phyloP scores from a whole-genome alignment of 2,797 vertebrate species.

The Staurois parvus region DNA sequence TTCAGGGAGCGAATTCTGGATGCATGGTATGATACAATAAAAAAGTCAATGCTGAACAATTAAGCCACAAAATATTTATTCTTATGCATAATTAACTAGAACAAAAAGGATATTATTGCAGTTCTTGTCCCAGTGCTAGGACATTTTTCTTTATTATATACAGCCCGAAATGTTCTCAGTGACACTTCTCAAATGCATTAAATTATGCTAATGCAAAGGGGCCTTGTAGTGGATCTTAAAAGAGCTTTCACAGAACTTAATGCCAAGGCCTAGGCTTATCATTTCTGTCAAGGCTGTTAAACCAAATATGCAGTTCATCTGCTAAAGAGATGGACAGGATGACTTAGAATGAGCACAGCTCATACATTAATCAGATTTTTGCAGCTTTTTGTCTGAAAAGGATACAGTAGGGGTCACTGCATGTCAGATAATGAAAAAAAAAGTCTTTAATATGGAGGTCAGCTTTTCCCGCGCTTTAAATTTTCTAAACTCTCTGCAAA shows the following conservation, averaged over 20 bases:
- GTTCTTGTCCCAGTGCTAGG: neutral
- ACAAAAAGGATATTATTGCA: constrained; percentile 19
- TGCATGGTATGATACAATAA: neutral
- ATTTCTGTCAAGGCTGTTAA: constrained; percentile 50
- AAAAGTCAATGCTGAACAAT: constrained; percentile 1
- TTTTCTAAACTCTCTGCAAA: constrained; percentile 8
- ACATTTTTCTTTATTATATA: constrained; percentile 36
- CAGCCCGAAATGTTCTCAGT: constrained; percentile 11
- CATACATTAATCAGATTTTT: constrained; percentile 52
- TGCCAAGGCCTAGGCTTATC: constrained; percentile 28
- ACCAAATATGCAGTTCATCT: constrained; percentile 45
- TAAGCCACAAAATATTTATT: neutral
- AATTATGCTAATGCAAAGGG: constrained; percentile 44
- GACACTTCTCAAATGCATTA: constrained; percentile 38
- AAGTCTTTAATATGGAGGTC: constrained; percentile 30
- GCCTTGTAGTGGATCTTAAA: constrained; percentile 34
- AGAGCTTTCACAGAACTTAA: constrained; percentile 48
- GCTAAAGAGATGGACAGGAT: constrained; percentile 53
- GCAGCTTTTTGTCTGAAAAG: constrained; percentile 36
- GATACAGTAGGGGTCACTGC: constrained; percentile 31
- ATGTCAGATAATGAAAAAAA: constrained; percentile 22
- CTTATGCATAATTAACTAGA: constrained; percentile 8
- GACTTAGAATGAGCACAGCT: constrained; percentile 35
- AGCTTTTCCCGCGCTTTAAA: neutral
- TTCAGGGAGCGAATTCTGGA: neutral